phyloP scores from a whole-genome alignment of 35 echinoderm and acorn worm species.

The Diadema setosum region DNA sequence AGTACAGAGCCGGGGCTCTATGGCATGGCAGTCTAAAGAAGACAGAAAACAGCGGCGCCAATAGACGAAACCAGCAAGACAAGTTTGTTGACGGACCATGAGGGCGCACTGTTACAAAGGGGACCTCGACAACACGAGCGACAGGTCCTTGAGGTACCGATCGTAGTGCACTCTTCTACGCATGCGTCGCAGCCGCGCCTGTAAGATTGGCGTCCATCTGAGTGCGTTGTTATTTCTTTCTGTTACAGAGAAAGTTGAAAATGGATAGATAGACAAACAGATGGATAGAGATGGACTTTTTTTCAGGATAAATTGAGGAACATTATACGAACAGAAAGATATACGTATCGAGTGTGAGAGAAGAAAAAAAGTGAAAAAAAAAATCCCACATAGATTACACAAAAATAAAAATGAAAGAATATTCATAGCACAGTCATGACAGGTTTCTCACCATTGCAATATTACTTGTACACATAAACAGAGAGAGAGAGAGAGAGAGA shows the following conservation, averaged over 20 bases:
- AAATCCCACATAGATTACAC: not conserved
- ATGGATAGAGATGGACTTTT: not conserved
- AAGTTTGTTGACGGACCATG: not conserved
- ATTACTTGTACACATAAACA: too few relatives aligned
- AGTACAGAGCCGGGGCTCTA: too few relatives aligned
- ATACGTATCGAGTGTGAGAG: too few relatives aligned
- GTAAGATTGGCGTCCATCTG: not conserved
- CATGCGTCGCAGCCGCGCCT: not conserved
- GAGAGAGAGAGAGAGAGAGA: too few relatives aligned
- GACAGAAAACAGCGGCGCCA: not conserved
- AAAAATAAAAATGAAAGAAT: too few relatives aligned
- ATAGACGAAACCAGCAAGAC: not conserved
- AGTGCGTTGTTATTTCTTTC: not conserved
- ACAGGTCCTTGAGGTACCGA: not conserved
- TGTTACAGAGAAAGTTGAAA: not conserved
- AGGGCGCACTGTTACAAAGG: not conserved
- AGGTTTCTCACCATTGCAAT: too few relatives aligned
- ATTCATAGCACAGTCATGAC: too few relatives aligned
- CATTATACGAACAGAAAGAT: too few relatives aligned
- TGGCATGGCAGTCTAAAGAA: not conserved
- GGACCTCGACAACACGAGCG: not conserved
- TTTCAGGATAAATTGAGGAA: not conserved
- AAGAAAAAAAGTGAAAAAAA: not conserved
- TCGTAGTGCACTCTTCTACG: not conserved
- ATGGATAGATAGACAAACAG: not conserved